Evolutionary conservation across 2,797 vertebrate genomes (phyloP).

Genomic region (Pseudochirops corinnae): DNA sequence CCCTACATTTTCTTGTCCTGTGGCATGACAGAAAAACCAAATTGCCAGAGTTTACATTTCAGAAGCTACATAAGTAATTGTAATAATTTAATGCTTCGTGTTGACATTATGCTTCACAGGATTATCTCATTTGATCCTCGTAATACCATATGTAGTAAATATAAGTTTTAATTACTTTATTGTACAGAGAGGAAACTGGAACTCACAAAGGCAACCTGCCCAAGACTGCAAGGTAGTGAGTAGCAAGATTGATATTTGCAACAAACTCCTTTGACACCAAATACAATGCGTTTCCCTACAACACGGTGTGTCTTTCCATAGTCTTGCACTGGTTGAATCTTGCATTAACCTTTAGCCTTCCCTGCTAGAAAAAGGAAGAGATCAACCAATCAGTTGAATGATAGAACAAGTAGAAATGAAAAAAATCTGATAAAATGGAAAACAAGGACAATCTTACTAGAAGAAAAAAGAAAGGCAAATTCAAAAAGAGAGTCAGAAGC

Average conservation of each 20-base stretch:
- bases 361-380: neutral
- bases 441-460: neutral
- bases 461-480: neutral
- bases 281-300: neutral
- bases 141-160: neutral
- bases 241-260: fast-evolving
- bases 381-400: neutral
- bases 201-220: too few species aligned
- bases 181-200: neutral
- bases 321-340: neutral
- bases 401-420: neutral
- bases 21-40: neutral
- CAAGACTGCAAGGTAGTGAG: neutral
- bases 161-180: neutral
- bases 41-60: neutral
- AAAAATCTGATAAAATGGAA: neutral
- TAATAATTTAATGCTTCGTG: neutral
- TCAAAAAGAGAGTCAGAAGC: neutral
- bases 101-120: neutral
- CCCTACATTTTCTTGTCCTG: neutral
- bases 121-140: neutral
- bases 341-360: neutral
- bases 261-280: fast-evolving
- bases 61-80: neutral
- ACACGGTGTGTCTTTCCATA: neutral